Evolutionary conservation across 1,140 invertebrate genomes (phyloP), one percentile per base, ranked within the genome.

Genomic region (Conopomorpha cramerella): DNA sequence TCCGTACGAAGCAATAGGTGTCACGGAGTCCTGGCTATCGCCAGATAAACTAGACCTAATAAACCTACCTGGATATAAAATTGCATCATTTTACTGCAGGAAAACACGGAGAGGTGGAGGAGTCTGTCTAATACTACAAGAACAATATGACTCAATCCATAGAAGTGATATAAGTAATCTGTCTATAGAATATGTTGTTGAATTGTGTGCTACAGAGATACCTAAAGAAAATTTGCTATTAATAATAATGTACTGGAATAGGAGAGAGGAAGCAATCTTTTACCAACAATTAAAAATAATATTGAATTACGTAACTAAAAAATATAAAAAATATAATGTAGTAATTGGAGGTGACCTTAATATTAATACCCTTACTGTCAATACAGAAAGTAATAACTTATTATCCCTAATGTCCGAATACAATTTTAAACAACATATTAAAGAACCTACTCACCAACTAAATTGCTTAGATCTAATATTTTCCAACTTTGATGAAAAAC

Each of bases 1-100:
- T 26, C 18, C 26, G 2, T 36, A 38, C 16, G 4, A 34, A 36
- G 33, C 36, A 6, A 32, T 43, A 25, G 38, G 41, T 26, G 19
- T 30, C 3, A 30, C 12, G 2, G 30, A 30, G 16, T 30, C 30
- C 6, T 30, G 30, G 30, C 14, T 30, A 13, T 14, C 30, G 16
- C 12, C 13, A 15, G 30, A 13, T 15, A 30, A 30, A 30, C 10
- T 30, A 13, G 30, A 30, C 2, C 8, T 30, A 15, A 13, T 30
- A 6, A 30, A 30, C 8, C 16, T 30, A 12, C 8, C 8, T 16
- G 30, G 30, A 30, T 30, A 14, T 15, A 30, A 16, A 13, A 7
- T 30, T 30, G 30, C 30, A 2, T 11, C 30, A 14, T 30, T 15
- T 3, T 30, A 15, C 14, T 30, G 30, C 14, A 13, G 30, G 8